A percentile compares a stretch with the other conserved stretches of the same genome.
Conservation (phyloP, 2,797 vertebrate species). For the Carapus acus region DNA sequence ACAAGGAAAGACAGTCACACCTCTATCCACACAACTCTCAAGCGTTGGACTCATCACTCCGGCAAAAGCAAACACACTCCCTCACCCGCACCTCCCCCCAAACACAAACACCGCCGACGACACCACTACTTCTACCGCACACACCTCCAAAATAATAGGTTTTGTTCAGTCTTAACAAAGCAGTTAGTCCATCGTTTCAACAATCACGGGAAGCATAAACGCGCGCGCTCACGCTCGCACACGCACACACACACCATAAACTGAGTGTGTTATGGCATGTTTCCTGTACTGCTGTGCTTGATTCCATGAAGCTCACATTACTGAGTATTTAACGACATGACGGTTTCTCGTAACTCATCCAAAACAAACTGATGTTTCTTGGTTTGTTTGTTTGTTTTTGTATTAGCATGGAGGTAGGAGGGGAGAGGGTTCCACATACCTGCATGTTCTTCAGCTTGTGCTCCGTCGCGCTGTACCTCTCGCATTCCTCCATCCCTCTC, state of each 20-base stretch:
- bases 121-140: too few relatives aligned
- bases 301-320: background rate
- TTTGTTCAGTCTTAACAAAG: background rate
- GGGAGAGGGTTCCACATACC: slow-evolving; percentile 50
- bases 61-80: slow-evolving; percentile 24
- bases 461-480: slow-evolving; percentile 64
- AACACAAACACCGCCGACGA: too few relatives aligned
- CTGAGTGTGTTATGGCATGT: background rate
- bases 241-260: background rate
- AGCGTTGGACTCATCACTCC: slow-evolving; percentile 32
- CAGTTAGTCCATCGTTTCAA: background rate
- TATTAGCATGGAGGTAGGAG: too few relatives aligned
- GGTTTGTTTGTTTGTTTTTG: too few relatives aligned
- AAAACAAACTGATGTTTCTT: slow-evolving; percentile 1
- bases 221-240: too few relatives aligned
- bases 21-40: slow-evolving; percentile 37
- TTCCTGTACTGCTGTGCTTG: background rate
- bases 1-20: slow-evolving; percentile 18
- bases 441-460: slow-evolving; percentile 70
- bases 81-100: too few relatives aligned
- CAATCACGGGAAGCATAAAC: slow-evolving; percentile 1
- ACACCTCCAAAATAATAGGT: background rate
- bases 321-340: background rate
- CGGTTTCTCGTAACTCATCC: background rate
- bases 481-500: slow-evolving; percentile 74